Conservation (phyloP, 1,140 invertebrate genomes). For the Steinernema khuongi region DNA sequence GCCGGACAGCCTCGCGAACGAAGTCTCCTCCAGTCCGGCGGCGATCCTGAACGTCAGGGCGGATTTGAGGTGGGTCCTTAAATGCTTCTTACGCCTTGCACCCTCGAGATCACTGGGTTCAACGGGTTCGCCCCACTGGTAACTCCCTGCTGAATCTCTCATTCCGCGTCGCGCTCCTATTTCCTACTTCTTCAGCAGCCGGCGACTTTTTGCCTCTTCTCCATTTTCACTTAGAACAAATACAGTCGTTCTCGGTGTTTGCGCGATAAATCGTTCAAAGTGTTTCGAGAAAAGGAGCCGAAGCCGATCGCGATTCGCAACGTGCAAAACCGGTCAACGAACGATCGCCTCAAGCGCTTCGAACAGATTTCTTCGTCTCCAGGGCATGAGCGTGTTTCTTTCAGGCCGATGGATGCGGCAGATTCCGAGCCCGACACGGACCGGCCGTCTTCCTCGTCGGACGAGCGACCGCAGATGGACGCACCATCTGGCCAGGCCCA, state of each 20-base stretch:
- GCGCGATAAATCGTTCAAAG: slow-evolving; percentile 4
- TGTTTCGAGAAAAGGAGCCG: not conserved
- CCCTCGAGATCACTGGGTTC: too few relatives aligned
- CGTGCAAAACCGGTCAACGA: slow-evolving; percentile 12
- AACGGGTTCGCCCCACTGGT: too few relatives aligned
- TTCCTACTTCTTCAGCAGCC: not conserved
- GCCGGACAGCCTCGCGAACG: not conserved
- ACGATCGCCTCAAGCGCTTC: slow-evolving; percentile 8
- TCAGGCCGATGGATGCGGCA: not conserved
- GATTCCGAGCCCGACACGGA: not conserved
- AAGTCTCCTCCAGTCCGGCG: not conserved
- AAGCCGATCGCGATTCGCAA: slow-evolving; percentile 7
- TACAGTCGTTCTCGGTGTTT: not conserved
- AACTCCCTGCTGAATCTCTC: too few relatives aligned
- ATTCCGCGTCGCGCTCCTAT: not conserved
- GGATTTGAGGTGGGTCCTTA: slow-evolving; percentile 3
- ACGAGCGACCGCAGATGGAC: not conserved
- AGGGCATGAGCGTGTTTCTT: not conserved
- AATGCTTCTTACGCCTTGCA: too few relatives aligned
- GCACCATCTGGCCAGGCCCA: not conserved
- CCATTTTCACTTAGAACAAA: not conserved
- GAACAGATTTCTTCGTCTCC: not conserved
- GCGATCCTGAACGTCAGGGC: not conserved
- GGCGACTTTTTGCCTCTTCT: not conserved
- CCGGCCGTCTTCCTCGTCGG: not conserved